Evolutionary conservation across 2,888 invertebrate genomes (phyloP).

Genomic region (Aspidapion aeneum): DNA sequence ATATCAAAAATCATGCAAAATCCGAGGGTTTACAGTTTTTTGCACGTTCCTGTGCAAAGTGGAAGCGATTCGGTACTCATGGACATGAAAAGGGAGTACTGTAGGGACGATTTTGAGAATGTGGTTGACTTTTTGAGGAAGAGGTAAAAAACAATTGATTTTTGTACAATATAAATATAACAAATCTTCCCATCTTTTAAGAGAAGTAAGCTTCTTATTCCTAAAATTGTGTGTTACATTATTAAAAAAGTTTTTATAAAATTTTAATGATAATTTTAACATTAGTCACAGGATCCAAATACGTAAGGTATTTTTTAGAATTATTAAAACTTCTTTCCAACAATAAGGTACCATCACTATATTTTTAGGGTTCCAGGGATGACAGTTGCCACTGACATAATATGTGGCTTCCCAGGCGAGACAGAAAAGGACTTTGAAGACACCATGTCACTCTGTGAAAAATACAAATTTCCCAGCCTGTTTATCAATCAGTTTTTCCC

Average conservation of each 20-base stretch:
- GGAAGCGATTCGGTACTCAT: conserved; percentile 92
- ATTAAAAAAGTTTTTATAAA: too few species aligned
- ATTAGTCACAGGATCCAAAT: too few species aligned
- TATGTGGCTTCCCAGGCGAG: conserved; percentile 98
- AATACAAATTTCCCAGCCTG: conserved; percentile 87
- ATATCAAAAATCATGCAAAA: conserved; percentile 84
- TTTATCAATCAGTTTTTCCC: conserved; percentile 99
- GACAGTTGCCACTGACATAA: conserved; percentile 96
- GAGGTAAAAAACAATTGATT: conserved; percentile 50
- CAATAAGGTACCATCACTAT: too few species aligned
- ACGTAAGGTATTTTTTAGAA: too few species aligned
- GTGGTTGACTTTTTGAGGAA: conserved; percentile 82
- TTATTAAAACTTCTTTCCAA: too few species aligned
- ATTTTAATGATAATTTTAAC: too few species aligned
- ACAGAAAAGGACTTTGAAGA: conserved; percentile 85
- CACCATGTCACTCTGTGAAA: conserved; percentile 76
- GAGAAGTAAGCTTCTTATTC: too few species aligned
- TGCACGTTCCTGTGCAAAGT: conserved; percentile 97
- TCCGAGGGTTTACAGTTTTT: conserved; percentile 89
- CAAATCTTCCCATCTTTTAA: not conserved
- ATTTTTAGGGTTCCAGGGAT: conserved; percentile 74
- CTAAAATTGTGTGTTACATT: not conserved
- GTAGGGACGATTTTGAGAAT: conserved; percentile 79
- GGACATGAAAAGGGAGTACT: conserved; percentile 97
- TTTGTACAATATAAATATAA: conserved; percentile 6